Percentiles rank a stretch among this genome's conserved stretches.
phyloP scores from a whole-genome alignment of 2,113 vertebrate genomes.

The Marmota flaviventris region DNA sequence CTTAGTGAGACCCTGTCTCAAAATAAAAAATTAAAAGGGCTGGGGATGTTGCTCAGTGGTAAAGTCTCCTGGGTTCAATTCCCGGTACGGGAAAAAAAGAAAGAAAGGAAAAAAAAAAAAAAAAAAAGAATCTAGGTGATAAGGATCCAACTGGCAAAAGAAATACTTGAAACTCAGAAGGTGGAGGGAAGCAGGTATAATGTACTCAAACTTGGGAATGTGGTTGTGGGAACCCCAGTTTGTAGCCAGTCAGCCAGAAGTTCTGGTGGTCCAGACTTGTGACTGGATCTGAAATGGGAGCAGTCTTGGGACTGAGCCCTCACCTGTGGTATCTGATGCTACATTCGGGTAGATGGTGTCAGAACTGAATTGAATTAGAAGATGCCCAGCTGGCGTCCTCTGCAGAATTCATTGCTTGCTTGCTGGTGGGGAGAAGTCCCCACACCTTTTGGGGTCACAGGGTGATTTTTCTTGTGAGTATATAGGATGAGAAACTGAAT shows the following conservation, averaged over 20 bases:
- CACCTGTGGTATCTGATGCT: neutral
- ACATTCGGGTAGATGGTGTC: too few relatives aligned
- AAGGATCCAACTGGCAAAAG: neutral
- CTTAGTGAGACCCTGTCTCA: too few relatives aligned
- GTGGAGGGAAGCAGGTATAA: neutral
- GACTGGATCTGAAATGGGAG: neutral
- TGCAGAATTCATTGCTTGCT: neutral
- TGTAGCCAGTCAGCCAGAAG: neutral
- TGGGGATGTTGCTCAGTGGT: too few relatives aligned
- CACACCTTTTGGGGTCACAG: neutral
- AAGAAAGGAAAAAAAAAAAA: too few relatives aligned
- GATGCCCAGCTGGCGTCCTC: neutral
- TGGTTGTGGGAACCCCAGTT: neutral
- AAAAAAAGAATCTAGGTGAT: neutral
- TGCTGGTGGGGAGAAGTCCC: neutral
- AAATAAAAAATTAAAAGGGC: too few relatives aligned
- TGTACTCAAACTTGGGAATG: neutral
- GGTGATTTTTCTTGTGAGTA: neutral
- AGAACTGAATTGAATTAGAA: neutral
- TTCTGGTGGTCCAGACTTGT: neutral
- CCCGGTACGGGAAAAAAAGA: too few relatives aligned
- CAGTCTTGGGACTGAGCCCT: neutral
- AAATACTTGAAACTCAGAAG: neutral
- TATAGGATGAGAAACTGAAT: neutral
- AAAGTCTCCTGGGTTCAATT: too few relatives aligned